Evolutionary conservation across 2,888 invertebrate species (phyloP).

Genomic region (Eupithecia inturbata): DNA sequence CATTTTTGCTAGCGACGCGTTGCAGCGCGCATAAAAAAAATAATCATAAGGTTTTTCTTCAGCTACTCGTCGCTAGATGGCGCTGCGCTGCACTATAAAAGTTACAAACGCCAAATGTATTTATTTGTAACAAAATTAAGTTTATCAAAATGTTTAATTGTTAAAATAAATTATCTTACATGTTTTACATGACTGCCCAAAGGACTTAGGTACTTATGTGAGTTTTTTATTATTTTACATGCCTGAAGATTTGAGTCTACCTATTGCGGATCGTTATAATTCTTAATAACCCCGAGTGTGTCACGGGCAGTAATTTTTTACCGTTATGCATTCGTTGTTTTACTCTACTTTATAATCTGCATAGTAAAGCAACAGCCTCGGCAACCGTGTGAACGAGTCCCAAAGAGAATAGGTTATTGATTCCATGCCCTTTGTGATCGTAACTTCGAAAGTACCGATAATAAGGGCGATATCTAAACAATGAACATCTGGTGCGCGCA

Average conservation of each 20-base stretch:
- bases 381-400: constrained; percentile 16
- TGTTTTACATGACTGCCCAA: too few relatives aligned
- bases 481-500: constrained; percentile 46
- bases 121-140: too few relatives aligned
- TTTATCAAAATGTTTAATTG: too few relatives aligned
- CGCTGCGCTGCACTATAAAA: constrained; percentile 28
- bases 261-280: neutral
- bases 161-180: too few relatives aligned
- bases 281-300: too few relatives aligned
- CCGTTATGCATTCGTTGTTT: too few relatives aligned
- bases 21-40: too few relatives aligned
- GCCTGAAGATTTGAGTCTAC: neutral
- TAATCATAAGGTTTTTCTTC: neutral
- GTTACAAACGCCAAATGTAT: neutral
- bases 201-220: too few relatives aligned
- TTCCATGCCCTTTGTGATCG: constrained; percentile 38
- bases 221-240: neutral
- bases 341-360: neutral
- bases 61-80: constrained; percentile 60
- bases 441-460: constrained; percentile 40
- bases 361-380: neutral
- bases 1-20: too few relatives aligned
- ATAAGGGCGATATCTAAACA: constrained; percentile 49
- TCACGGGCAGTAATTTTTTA: too few relatives aligned
- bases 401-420: constrained; percentile 11